Evolutionary conservation across 2,888 invertebrate genomes (phyloP).

Genomic region (Mesodorylaimus sp.): DNA sequence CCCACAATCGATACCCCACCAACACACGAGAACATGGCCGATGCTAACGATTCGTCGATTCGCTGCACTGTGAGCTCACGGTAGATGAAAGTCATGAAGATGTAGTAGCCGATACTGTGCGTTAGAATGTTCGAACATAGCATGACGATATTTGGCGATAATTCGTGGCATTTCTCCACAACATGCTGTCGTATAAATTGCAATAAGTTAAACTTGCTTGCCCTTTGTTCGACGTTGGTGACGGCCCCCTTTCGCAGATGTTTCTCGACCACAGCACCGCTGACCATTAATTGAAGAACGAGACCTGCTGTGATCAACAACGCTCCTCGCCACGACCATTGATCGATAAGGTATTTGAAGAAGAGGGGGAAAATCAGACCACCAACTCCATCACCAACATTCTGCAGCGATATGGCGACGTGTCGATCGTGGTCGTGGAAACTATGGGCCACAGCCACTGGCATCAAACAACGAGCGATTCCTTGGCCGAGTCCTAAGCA

Average conservation of each 20-base stretch:
- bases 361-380: neutral
- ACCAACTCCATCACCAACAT: neutral
- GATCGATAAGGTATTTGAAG: neutral
- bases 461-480: neutral
- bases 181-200: neutral
- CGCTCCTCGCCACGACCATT: neutral
- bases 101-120: neutral
- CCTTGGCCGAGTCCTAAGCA: neutral
- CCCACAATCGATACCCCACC: neutral
- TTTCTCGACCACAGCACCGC: neutral
- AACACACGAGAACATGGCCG: neutral
- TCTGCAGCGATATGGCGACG: neutral
- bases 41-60: neutral
- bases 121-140: neutral
- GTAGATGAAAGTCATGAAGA: conserved; percentile 1
- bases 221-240: neutral
- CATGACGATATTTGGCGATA: neutral
- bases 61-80: neutral
- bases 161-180: neutral
- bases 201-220: neutral
- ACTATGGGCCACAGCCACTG: neutral
- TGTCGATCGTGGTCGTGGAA: neutral
- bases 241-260: neutral
- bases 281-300: neutral
- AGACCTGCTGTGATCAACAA: neutral